Evolutionary conservation across 2,113 vertebrate genomes (phyloP), one percentile per base, ranked within the genome.

Genomic region (Elachura formosa): DNA sequence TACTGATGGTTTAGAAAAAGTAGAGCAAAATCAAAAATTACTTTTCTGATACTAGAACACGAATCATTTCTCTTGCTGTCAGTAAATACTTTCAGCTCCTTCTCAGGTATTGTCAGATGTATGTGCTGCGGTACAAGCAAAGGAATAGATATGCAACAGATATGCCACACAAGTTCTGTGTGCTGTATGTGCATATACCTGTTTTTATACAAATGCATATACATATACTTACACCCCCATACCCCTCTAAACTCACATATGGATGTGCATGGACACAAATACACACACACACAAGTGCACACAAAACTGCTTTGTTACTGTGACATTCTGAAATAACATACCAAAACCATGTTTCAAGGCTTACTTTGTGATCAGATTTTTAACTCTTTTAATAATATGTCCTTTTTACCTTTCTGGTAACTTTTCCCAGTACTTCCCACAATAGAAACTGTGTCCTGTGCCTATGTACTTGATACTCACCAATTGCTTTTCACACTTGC

Each of bases 261-360:
- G 0, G 66, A 41, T 71, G n/a, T 28, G 48, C 29, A 54, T 46
- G 34, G 28, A 72, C 43, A 48, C 0, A 0, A 21, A 45, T 45
- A 11, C 11, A 26, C 15, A 48, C 10, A 7, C 10, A 61, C 12
- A 51, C 29, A 5, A 83, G 23, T 33, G 34, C 45, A 59, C 55
- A 74, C 40, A 81, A n/a, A 86, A 62, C 28, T 72, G 5, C 31
- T 83, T 49, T 46, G 29, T 81, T 86, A 14, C 55, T 59, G 16
- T 62, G 46, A 46, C 1, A 1, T 49, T 67, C 64, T 83, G n/a
- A 85, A 87, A 28, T 36, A 61, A 33, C 10, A 9, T 28, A 76
- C 21, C 34, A 68, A 92, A 89, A 13, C 14, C 19, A 1, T 58
- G 74, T 77, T 72, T 46, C 15, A 34, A 71, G 64, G 2, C 71